phyloP scores from a whole-genome alignment of 1,140 invertebrate genomes.

The Lepidurus couesii region DNA sequence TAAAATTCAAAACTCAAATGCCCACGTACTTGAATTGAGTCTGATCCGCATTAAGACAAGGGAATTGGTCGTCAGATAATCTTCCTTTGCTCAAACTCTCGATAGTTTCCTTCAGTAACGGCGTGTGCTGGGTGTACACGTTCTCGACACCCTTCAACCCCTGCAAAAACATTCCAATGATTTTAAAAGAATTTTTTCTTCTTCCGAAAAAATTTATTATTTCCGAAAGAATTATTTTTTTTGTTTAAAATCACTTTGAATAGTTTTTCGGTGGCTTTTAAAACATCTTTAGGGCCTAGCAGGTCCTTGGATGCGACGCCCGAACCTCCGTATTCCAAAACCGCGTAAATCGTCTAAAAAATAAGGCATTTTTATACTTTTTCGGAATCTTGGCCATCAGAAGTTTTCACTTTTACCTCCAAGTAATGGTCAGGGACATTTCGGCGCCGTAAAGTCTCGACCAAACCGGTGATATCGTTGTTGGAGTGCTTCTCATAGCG shows the following conservation, averaged over 20 bases:
- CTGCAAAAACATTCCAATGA: constrained; percentile 45
- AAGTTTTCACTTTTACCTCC: constrained; percentile 23
- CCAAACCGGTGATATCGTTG: constrained; percentile 69
- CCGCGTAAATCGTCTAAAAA: constrained; percentile 44
- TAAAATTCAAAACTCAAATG: too few relatives aligned
- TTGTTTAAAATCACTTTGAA: constrained; percentile 60
- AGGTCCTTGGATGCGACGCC: constrained; percentile 47
- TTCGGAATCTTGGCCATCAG: not conserved
- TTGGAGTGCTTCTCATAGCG: constrained; percentile 84
- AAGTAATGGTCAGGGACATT: constrained; percentile 51
- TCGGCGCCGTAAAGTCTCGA: constrained; percentile 65
- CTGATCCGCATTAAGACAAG: constrained; percentile 45
- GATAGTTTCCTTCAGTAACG: constrained; percentile 73
- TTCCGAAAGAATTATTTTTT: not conserved
- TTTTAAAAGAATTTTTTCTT: not conserved
- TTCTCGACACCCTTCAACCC: constrained; percentile 91
- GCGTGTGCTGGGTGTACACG: constrained; percentile 92
- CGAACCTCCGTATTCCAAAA: constrained; percentile 74
- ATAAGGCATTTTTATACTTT: not conserved
- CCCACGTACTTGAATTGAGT: constrained; percentile 31
- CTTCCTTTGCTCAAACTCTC: constrained; percentile 85
- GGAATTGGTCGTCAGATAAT: constrained; percentile 73
- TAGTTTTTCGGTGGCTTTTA: constrained; percentile 83
- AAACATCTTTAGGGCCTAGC: constrained; percentile 63
- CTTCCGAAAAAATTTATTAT: too few relatives aligned